These are phyloP conservation scores for Rhingia campestris DNA, from an alignment of 2,888 invertebrate genomes.

Conservation along the genomic window DNA sequence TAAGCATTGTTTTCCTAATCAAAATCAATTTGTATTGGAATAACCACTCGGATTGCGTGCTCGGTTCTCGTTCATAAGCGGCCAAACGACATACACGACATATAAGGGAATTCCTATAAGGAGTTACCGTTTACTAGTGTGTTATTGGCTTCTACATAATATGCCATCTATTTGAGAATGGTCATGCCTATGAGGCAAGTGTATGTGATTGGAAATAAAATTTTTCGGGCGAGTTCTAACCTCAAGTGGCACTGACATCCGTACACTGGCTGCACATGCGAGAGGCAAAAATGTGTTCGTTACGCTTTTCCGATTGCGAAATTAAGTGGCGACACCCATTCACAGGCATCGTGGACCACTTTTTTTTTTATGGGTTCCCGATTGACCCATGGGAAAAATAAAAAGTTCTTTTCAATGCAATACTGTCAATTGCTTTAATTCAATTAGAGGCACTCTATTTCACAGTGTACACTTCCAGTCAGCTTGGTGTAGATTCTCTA, in stretches of 20 bases:
- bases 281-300: constrained; percentile 23
- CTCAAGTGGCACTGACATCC: constrained; percentile 7
- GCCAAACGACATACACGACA: neutral
- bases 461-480: neutral
- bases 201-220: neutral
- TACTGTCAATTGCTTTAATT: constrained; percentile 56
- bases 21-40: neutral
- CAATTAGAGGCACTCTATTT: constrained; percentile 47
- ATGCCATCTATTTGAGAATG: constrained; percentile 13
- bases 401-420: constrained; percentile 16
- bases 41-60: neutral
- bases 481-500: neutral
- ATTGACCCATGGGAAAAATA: too few relatives aligned
- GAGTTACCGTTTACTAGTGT: neutral
- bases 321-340: constrained; percentile 38
- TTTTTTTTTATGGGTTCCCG: too few relatives aligned
- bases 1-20: constrained; percentile 16
- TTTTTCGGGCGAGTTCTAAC: constrained; percentile 18
- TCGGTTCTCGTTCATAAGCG: neutral
- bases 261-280: neutral
- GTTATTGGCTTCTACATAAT: neutral
- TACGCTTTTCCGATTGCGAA: constrained; percentile 3
- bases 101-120: constrained; percentile 1
- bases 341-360: neutral
- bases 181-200: neutral